Base-by-base conservation (phyloP, 2,888 invertebrate genomes). In the Pachydiplax longipennis region DNA sequence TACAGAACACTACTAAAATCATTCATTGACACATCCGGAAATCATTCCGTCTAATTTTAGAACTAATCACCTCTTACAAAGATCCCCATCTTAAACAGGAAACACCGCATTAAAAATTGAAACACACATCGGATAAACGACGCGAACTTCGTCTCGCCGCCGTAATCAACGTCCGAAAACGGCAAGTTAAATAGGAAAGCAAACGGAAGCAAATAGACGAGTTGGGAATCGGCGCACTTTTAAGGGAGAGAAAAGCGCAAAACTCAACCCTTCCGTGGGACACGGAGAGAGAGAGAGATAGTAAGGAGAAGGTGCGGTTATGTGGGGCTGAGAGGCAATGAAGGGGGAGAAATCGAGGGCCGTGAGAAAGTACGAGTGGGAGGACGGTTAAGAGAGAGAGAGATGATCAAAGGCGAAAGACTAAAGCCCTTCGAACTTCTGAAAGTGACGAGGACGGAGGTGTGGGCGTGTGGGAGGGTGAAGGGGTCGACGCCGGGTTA, bases 381-480 rank as follows among this genome's bases (percentile, higher is more conserved):
- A 25, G 87, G 87, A 18, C n/a, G n/a, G 65, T 35, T 61, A 40
- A 65, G 87, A 18, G 82, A 44, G 58, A 44, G 37, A 22, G 53
- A 12, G 35, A 87, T 87, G 87, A 87, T 87, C 87, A 87, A 87
- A 83, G 83, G 83, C 58, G 83, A 83, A 83, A 83, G 83, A 83
- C 83, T 83, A 61, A 83, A 73, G 58, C 87, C 58, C 53, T 87
- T 37, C 58, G 40, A 87, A 87, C 87, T 87, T 87, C 87, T 65
- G 87, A 87, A 87, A 87, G 87, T 87, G 87, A 87, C 61, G 87
- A 65, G 58, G 83, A 53, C 12, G 53, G 25, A 15, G 37, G 81
- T 35, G 61, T 35, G 22, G 61, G 37, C 10, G 83, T 2, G 48
- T 25, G 22, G 53, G 83, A 25, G 48, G 44, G 48, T 1, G 44